These are phyloP conservation scores for Syrista parreyssii DNA, from an alignment of 2,888 invertebrate species.

Conservation along the genomic window DNA sequence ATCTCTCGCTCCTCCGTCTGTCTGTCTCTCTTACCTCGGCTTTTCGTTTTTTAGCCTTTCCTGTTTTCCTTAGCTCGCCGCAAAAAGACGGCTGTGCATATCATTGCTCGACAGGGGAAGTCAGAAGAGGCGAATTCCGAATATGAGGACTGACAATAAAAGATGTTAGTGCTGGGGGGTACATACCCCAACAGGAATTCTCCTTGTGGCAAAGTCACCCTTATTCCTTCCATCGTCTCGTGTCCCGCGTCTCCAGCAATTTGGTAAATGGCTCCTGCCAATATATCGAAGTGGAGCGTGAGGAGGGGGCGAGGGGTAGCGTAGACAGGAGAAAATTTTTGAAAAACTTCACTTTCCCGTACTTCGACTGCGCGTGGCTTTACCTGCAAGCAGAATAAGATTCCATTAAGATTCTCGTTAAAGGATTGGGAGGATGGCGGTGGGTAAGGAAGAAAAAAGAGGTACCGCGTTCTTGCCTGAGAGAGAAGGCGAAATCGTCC, in stretches of 20 bases:
- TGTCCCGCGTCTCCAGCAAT: slow-evolving; percentile 30
- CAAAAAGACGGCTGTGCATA: slow-evolving; percentile 27
- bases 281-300: slow-evolving; percentile 26
- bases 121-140: slow-evolving; percentile 27
- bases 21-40: slow-evolving; percentile 5
- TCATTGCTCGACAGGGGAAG: slow-evolving; percentile 29
- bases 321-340: background rate
- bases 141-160: slow-evolving; percentile 29
- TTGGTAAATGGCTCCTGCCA: slow-evolving; percentile 46
- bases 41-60: slow-evolving; percentile 11
- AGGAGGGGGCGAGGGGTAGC: background rate
- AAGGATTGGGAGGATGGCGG: slow-evolving; percentile 23
- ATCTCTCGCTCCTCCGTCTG: background rate
- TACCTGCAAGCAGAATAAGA: background rate
- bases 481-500: background rate
- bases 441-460: slow-evolving; percentile 4
- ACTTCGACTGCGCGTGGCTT: background rate
- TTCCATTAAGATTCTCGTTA: background rate
- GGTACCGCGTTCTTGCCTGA: background rate
- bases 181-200: background rate
- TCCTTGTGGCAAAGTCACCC: slow-evolving; percentile 12
- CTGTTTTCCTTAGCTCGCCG: background rate
- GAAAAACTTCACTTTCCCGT: background rate
- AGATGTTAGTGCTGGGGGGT: slow-evolving; percentile 27
- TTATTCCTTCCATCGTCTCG: background rate